phyloP scores from a whole-genome alignment of 1,140 invertebrate species.

The Bombus confusus region DNA sequence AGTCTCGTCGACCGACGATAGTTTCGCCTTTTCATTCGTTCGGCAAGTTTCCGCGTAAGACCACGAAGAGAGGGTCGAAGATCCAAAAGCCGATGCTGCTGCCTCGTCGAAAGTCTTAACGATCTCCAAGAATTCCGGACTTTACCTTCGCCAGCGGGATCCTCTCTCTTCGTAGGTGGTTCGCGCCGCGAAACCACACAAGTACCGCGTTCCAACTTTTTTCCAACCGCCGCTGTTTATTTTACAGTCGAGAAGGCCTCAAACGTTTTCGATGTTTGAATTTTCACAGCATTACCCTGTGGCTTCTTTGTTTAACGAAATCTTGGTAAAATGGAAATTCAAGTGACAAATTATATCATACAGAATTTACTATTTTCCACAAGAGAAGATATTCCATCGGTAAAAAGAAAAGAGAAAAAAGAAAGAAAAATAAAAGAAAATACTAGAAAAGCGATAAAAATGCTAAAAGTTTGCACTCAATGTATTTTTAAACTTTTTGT shows the following conservation, averaged over 20 bases:
- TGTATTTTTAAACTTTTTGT: neutral
- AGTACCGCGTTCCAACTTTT: conserved; percentile 43
- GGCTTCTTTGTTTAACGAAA: neutral
- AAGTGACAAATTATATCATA: neutral
- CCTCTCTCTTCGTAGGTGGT: conserved; percentile 38
- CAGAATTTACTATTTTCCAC: neutral
- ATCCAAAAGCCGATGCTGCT: conserved; percentile 44
- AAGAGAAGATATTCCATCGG: too few species aligned
- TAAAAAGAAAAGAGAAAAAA: neutral
- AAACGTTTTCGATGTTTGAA: neutral
- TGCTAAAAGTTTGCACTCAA: neutral
- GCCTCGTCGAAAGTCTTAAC: conserved; percentile 66
- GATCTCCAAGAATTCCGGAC: conserved; percentile 54
- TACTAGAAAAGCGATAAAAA: neutral
- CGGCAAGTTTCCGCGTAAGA: conserved; percentile 54
- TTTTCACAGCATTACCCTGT: neutral
- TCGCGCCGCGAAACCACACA: conserved; percentile 47
- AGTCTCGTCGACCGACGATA: neutral
- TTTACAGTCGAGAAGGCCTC: neutral
- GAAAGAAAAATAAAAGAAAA: too few species aligned
- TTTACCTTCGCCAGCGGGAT: conserved; percentile 41
- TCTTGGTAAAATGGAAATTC: too few species aligned
- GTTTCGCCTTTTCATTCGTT: conserved; percentile 39
- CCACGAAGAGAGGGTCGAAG: conserved; percentile 6
- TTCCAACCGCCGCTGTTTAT: conserved; percentile 28